A percentile compares a stretch with the other conserved stretches of the same genome.
phyloP scores from a whole-genome alignment of 1,140 invertebrate species.

The Penaeus chinensis region DNA sequence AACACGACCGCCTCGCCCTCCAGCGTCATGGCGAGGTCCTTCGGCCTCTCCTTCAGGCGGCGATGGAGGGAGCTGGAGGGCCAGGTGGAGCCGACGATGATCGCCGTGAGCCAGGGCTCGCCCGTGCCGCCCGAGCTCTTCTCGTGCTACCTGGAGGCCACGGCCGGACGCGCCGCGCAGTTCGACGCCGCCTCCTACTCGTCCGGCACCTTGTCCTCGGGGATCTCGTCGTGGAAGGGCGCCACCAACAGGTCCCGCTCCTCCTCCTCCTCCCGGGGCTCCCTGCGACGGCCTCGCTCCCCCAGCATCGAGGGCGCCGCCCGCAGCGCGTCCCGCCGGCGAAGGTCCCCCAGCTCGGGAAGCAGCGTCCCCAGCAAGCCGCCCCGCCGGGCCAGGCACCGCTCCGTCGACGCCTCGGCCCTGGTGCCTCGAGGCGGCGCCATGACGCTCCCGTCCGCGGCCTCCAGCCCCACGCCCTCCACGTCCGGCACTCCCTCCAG shows the following conservation, averaged over 20 bases:
- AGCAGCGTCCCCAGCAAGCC: conserved; percentile 30
- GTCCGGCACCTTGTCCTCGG: conserved; percentile 60
- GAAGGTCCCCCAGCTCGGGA: not conserved
- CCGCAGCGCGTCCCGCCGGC: not conserved
- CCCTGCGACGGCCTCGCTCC: conserved; percentile 13
- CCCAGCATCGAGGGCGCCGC: conserved; percentile 6
- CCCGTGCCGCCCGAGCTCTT: conserved; percentile 59
- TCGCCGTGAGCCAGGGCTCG: not conserved
- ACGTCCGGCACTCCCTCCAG: conserved; percentile 1
- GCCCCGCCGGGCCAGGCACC: conserved; percentile 28
- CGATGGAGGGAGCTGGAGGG: conserved; percentile 57
- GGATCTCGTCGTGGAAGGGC: conserved; percentile 53
- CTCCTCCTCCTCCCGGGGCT: conserved; percentile 58
- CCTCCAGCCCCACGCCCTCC: not conserved
- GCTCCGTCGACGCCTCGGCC: conserved; percentile 12
- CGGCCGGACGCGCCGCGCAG: conserved; percentile 45
- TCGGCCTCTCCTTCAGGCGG: conserved; percentile 57
- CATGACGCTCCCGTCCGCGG: not conserved
- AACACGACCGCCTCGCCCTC: conserved; percentile 41
- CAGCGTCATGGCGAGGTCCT: conserved; percentile 39
- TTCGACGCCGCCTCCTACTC: conserved; percentile 61
- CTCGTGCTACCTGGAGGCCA: conserved; percentile 62
- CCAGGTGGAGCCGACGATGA: conserved; percentile 8
- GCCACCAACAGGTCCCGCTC: conserved; percentile 49
- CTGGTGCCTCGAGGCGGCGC: not conserved